A percentile compares a stretch with the other conserved stretches of the same genome.
These are phyloP conservation scores for Diadumene lineata DNA, from an alignment of 92 coral and sea anemone species.

Conservation along the genomic window DNA sequence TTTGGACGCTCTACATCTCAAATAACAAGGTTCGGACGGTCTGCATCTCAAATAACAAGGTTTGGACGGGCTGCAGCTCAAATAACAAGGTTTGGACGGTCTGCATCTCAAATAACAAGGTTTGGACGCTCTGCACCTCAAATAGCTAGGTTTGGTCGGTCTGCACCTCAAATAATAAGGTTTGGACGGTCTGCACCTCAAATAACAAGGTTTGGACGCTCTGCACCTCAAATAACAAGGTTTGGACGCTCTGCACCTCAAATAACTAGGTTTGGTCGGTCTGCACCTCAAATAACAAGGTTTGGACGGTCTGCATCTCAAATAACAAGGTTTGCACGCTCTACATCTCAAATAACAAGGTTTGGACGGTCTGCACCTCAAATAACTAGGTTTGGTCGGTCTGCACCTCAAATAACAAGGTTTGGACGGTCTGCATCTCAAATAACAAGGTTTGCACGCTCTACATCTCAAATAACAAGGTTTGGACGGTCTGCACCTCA, in stretches of 20 bases:
- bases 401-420: constrained; percentile 14
- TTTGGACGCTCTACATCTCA: constrained; percentile 15
- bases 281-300: constrained; percentile 7
- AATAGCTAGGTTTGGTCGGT: constrained; percentile 14
- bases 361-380: constrained; percentile 19
- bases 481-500: constrained; percentile 24
- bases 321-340: constrained; percentile 2
- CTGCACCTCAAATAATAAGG: constrained; percentile 9
- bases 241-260: constrained; percentile 17
- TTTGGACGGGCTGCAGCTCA: constrained; percentile 22
- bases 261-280: constrained; percentile 6
- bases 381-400: constrained; percentile 11
- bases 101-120: constrained; percentile 17
- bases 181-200: constrained; percentile 17
- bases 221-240: constrained; percentile 15
- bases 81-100: constrained; percentile 15
- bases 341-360: constrained; percentile 2
- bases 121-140: constrained; percentile 11
- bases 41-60: constrained; percentile 12
- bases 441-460: constrained; percentile 17
- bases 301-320: constrained; percentile 11
- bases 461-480: constrained; percentile 11
- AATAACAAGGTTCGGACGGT: constrained; percentile 3
- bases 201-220: constrained; percentile 23
- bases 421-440: constrained; percentile 14